Evolutionary conservation across 2,888 invertebrate species (phyloP).

Genomic region (Pyrochroa serraticornis): DNA sequence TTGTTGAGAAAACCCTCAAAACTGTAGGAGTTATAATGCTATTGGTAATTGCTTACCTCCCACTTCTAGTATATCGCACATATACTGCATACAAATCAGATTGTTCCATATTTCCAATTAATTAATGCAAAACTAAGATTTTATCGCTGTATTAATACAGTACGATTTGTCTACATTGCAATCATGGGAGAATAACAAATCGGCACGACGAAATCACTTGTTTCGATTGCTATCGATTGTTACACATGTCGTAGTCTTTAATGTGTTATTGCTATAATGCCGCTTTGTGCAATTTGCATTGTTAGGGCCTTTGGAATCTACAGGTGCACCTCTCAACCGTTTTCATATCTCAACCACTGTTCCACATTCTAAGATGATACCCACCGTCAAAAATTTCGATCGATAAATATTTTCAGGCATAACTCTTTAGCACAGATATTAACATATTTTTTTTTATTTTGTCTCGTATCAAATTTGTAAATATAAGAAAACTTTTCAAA

Average conservation of each 20-base stretch:
- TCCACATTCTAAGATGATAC: background rate
- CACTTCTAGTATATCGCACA: background rate
- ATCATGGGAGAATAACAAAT: slow-evolving; percentile 37
- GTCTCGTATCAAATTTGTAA: too few species aligned
- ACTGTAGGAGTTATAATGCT: background rate
- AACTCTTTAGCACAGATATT: too few species aligned
- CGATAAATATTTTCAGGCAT: too few species aligned
- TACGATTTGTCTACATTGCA: slow-evolving; percentile 42
- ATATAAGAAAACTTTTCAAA: too few species aligned
- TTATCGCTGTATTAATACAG: slow-evolving; percentile 35
- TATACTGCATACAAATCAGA: slow-evolving; percentile 19
- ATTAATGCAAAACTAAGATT: slow-evolving; percentile 25
- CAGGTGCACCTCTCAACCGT: background rate
- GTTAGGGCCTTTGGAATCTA: background rate
- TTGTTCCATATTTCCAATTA: slow-evolving; percentile 27
- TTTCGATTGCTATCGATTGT: slow-evolving; percentile 25
- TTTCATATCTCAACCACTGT: background rate
- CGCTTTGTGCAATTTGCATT: slow-evolving; percentile 9
- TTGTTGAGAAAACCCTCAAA: too few species aligned
- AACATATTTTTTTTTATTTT: too few species aligned
- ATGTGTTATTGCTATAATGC: slow-evolving; percentile 13
- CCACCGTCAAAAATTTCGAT: too few species aligned
- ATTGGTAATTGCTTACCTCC: too few species aligned
- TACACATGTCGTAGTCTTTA: slow-evolving; percentile 11
- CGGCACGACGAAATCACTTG: slow-evolving; percentile 37